Conservation (phyloP, 1,140 invertebrate genomes). For the Pectinophora gossypiella region DNA sequence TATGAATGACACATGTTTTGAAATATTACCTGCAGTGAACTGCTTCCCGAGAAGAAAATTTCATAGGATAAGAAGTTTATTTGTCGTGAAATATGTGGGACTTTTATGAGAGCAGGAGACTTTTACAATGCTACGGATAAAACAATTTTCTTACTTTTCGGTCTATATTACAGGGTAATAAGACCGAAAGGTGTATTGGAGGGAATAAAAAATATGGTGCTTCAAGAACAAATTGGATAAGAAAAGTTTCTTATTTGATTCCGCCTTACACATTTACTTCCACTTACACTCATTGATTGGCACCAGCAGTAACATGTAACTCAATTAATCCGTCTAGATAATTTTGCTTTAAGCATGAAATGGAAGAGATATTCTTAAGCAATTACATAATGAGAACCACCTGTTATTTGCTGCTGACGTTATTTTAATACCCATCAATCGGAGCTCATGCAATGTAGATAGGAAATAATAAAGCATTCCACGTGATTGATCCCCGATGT, state of each 20-base stretch:
- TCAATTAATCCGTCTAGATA: too few relatives aligned
- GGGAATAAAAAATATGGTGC: constrained; percentile 60
- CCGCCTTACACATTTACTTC: too few relatives aligned
- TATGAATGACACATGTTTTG: constrained; percentile 75
- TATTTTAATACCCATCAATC: not conserved
- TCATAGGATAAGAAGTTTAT: constrained; percentile 70
- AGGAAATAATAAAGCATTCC: constrained; percentile 14
- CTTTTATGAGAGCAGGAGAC: constrained; percentile 62
- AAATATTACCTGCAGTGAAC: constrained; percentile 73
- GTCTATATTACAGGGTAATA: constrained; percentile 60
- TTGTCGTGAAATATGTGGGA: constrained; percentile 71
- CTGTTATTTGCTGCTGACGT: too few relatives aligned
- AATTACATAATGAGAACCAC: too few relatives aligned
- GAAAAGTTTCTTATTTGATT: constrained; percentile 49
- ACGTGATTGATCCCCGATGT: constrained; percentile 23
- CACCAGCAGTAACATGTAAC: too few relatives aligned
- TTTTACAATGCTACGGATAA: constrained; percentile 66
- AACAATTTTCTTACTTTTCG: constrained; percentile 62
- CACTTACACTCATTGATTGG: too few relatives aligned
- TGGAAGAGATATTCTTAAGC: too few relatives aligned
- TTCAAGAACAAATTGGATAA: constrained; percentile 57
- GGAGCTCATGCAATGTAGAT: not conserved
- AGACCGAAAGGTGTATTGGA: constrained; percentile 38
- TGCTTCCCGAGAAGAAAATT: constrained; percentile 63
- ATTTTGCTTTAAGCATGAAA: too few relatives aligned